Percentiles rank a stretch among this genome's conserved stretches.
Evolutionary conservation across 2,797 vertebrate genomes (phyloP).

Genomic region (Scleropages formosus): DNA sequence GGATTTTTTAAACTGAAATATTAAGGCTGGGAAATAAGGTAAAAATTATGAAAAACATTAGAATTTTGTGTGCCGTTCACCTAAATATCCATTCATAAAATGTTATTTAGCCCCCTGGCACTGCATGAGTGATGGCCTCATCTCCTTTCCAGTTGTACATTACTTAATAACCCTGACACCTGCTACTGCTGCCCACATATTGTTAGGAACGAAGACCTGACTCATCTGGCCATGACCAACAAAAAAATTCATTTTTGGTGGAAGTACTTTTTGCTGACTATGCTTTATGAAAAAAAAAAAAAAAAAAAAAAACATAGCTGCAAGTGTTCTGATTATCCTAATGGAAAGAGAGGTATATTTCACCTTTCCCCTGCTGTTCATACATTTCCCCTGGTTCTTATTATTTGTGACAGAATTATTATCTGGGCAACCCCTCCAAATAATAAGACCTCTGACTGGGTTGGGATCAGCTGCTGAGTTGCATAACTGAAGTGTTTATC

Average conservation of each 20-base stretch:
- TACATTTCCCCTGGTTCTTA: background rate
- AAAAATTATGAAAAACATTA: too few relatives aligned
- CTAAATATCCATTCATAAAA: background rate
- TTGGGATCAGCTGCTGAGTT: background rate
- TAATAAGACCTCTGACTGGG: slow-evolving; percentile 2
- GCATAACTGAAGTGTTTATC: background rate
- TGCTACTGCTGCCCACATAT: too few relatives aligned
- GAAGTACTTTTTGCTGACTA: too few relatives aligned
- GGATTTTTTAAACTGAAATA: too few relatives aligned
- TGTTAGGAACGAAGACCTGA: too few relatives aligned
- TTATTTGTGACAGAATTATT: background rate
- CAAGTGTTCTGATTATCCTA: background rate
- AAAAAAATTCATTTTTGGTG: background rate
- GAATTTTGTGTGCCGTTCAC: too few relatives aligned
- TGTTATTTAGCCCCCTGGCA: background rate
- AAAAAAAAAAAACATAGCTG: too few relatives aligned
- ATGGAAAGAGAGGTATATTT: background rate
- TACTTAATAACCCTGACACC: slow-evolving; percentile 6
- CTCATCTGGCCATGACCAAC: background rate
- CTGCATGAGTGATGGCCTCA: background rate
- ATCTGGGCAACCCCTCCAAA: background rate
- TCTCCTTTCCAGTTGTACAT: slow-evolving; percentile 4
- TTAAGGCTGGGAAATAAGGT: too few relatives aligned
- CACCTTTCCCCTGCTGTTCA: background rate
- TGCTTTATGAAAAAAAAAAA: too few relatives aligned